Evolutionary conservation across 2,113 vertebrate species (phyloP).

Genomic region (Hypanus sabinus): DNA sequence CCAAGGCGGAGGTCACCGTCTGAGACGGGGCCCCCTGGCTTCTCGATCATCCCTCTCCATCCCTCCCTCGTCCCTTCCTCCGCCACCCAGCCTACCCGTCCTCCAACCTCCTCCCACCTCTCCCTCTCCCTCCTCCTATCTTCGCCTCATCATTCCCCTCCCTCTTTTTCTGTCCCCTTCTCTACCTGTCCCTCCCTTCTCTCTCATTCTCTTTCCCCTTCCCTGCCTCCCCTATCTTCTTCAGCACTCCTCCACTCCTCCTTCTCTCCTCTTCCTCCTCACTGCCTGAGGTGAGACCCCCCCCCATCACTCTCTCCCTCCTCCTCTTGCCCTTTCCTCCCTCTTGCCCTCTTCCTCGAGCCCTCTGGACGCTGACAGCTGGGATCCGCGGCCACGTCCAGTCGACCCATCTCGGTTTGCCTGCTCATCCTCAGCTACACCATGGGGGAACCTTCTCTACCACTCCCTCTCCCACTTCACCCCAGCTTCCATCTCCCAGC

Average conservation of each 20-base stretch:
- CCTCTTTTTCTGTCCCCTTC: too few relatives aligned
- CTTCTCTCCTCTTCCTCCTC: not conserved
- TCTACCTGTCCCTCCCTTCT: not conserved
- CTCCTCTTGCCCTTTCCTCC: not conserved
- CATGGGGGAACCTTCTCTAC: too few relatives aligned
- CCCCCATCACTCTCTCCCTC: not conserved
- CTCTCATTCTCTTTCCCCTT: not conserved
- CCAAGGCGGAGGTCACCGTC: slow-evolving; percentile 85
- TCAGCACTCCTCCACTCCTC: not conserved
- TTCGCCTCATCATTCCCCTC: too few relatives aligned
- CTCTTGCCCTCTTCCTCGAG: not conserved
- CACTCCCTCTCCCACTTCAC: too few relatives aligned
- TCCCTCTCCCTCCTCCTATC: slow-evolving; percentile 3
- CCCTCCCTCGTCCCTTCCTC: not conserved
- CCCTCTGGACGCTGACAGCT: too few relatives aligned
- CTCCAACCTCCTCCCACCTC: slow-evolving; percentile 25
- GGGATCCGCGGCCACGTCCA: too few relatives aligned
- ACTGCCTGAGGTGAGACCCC: not conserved
- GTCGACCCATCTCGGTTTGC: too few relatives aligned
- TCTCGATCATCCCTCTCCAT: not conserved
- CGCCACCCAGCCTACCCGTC: too few relatives aligned
- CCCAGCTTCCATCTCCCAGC: too few relatives aligned
- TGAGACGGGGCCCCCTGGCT: slow-evolving; percentile 49
- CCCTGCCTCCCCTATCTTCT: not conserved
- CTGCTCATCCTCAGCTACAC: too few relatives aligned